phyloP scores from a whole-genome alignment of 2,888 invertebrate species.

The Acleris holmiana region DNA sequence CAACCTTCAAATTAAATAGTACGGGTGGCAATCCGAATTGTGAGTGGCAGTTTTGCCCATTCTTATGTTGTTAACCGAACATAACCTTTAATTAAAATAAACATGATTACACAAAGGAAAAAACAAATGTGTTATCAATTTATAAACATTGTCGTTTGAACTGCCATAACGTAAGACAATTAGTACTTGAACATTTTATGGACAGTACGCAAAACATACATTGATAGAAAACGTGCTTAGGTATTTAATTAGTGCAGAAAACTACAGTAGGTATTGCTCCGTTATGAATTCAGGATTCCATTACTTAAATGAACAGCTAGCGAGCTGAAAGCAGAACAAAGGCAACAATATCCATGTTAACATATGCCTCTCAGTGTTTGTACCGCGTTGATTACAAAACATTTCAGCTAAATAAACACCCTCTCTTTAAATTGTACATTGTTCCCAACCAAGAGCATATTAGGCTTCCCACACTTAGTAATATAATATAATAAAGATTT shows the following conservation, averaged over 20 bases:
- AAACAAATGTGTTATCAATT: constrained; percentile 2
- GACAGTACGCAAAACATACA: neutral
- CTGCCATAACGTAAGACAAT: constrained; percentile 3
- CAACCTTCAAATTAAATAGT: too few species aligned
- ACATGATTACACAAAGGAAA: too few species aligned
- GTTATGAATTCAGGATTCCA: neutral
- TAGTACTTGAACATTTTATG: constrained; percentile 1
- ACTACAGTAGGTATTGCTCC: neutral
- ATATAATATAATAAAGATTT: constrained; percentile 22
- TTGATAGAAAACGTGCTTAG: neutral
- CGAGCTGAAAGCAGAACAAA: constrained; percentile 10
- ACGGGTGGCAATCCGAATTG: too few species aligned
- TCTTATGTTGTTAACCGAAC: neutral
- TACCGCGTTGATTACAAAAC: constrained; percentile 10
- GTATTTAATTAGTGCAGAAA: neutral
- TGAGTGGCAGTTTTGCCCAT: neutral
- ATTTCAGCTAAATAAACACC: constrained; percentile 26
- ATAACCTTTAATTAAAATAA: neutral
- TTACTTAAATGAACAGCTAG: constrained; percentile 7
- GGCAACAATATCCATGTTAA: neutral
- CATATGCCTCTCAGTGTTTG: neutral
- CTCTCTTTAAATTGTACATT: constrained; percentile 15
- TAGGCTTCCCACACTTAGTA: constrained; percentile 23
- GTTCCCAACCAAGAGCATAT: constrained; percentile 23
- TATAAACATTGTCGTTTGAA: constrained; percentile 5